Evolutionary conservation across 2,797 vertebrate species (phyloP).

Genomic region (Acipenser transmontanus): DNA sequence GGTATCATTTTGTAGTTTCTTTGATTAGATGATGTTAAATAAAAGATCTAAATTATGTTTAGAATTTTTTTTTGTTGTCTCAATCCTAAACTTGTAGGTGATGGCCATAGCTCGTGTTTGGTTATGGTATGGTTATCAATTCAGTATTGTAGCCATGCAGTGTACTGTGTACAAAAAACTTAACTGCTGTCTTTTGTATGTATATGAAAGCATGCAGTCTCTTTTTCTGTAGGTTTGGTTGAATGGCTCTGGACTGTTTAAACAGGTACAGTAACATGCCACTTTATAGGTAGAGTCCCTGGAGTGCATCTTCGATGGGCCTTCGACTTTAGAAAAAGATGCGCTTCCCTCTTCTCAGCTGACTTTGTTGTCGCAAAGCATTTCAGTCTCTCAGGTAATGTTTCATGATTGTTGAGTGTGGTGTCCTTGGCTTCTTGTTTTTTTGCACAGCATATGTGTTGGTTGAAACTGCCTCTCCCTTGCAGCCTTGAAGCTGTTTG

Average conservation of each 20-base stretch:
- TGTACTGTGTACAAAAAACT: no score
- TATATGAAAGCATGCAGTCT: no score
- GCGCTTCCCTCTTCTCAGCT: slow-evolving; percentile 47
- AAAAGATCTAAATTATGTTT: no score
- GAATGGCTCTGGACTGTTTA: neutral
- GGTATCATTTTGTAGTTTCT: no score
- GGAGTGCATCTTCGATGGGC: slow-evolving; percentile 66
- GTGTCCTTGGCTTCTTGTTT: neutral
- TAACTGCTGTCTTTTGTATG: no score
- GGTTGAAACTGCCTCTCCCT: neutral
- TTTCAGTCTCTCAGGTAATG: slow-evolving; percentile 64
- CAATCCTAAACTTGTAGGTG: no score
- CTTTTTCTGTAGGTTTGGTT: no score
- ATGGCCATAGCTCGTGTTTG: no score
- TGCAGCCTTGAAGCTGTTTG: neutral
- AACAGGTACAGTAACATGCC: slow-evolving; percentile 33
- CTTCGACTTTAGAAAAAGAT: slow-evolving; percentile 44
- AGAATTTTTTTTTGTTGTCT: no score
- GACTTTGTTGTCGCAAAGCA: slow-evolving; percentile 51
- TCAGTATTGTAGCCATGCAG: no score
- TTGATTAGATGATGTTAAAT: no score
- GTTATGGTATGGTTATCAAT: no score
- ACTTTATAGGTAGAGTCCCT: slow-evolving; percentile 58
- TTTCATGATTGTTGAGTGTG: neutral
- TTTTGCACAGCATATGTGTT: neutral